phyloP scores from a whole-genome alignment of 2,113 vertebrate species.

The Passer montanus region DNA sequence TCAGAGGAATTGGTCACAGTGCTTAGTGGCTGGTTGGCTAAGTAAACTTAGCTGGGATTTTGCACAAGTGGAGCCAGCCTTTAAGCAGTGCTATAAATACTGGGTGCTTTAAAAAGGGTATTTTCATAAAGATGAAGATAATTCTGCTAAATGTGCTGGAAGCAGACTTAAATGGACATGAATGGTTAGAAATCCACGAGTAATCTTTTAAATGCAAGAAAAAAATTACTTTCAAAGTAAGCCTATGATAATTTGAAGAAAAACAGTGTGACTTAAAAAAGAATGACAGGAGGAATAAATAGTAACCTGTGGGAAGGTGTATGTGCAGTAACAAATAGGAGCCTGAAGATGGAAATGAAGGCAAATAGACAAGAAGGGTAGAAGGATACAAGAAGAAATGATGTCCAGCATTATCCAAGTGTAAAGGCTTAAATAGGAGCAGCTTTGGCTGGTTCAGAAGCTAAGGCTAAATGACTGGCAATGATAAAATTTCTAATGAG shows the following conservation, averaged over 20 bases:
- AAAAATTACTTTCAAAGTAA: not conserved
- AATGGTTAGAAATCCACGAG: not conserved
- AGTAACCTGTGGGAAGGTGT: not conserved
- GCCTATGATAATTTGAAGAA: not conserved
- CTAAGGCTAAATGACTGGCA: not conserved
- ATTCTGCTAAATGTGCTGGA: not conserved
- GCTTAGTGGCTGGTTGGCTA: not conserved
- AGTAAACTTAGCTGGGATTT: not conserved
- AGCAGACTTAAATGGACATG: conserved; percentile 7
- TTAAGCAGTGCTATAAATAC: not conserved
- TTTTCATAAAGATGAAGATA: conserved; percentile 13
- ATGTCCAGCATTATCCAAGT: not conserved
- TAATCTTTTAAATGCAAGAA: not conserved
- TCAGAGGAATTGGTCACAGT: not conserved
- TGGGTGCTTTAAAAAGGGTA: not conserved
- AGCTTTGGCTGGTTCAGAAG: not conserved
- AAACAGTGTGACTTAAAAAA: not conserved
- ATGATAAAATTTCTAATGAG: not conserved
- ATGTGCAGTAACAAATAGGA: not conserved
- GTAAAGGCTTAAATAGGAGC: not conserved
- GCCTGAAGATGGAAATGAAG: not conserved
- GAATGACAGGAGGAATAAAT: not conserved
- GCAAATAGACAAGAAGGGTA: not conserved
- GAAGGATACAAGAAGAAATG: not conserved
- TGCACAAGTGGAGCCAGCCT: not conserved